Evolutionary conservation across 2,797 vertebrate species (phyloP).

Genomic region (Intellagama lesueurii): DNA sequence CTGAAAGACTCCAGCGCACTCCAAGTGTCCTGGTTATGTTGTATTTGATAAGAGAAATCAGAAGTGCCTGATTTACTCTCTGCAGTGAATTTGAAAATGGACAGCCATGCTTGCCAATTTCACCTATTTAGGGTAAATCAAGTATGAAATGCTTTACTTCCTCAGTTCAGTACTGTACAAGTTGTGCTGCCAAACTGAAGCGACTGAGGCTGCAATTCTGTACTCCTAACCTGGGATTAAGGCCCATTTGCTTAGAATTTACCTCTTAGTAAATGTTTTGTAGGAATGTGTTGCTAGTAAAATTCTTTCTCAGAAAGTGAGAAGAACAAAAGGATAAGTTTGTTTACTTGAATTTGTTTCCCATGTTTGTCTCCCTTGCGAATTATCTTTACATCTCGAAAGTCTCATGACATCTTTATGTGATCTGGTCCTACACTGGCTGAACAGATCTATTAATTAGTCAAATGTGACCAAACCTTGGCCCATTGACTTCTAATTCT

Average conservation of each 20-base stretch:
- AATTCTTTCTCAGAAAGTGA: conserved; percentile 6
- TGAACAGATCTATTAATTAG: not conserved
- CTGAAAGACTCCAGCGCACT: conserved; percentile 16
- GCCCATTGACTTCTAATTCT: not conserved
- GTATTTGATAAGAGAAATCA: conserved; percentile 30
- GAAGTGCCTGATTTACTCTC: conserved; percentile 41
- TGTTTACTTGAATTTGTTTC: not conserved
- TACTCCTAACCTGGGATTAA: not conserved
- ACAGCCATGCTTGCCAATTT: conserved; percentile 31
- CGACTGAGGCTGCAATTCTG: not conserved
- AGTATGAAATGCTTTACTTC: conserved; percentile 37
- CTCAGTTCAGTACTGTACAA: conserved; percentile 25
- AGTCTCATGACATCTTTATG: not conserved
- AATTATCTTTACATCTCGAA: not conserved
- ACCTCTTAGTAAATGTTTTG: not conserved
- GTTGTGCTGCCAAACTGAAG: conserved; percentile 17
- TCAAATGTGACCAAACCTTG: not conserved
- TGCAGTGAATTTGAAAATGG: conserved; percentile 18
- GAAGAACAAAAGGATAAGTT: not conserved
- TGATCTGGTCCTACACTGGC: not conserved
- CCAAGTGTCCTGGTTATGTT: conserved; percentile 24
- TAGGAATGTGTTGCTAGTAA: not conserved
- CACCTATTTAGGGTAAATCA: conserved; percentile 41
- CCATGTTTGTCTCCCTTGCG: not conserved
- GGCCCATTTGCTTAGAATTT: not conserved